Evolutionary conservation across 92 coral and sea anemone species (phyloP).

Genomic region (Phenganax marumi): DNA sequence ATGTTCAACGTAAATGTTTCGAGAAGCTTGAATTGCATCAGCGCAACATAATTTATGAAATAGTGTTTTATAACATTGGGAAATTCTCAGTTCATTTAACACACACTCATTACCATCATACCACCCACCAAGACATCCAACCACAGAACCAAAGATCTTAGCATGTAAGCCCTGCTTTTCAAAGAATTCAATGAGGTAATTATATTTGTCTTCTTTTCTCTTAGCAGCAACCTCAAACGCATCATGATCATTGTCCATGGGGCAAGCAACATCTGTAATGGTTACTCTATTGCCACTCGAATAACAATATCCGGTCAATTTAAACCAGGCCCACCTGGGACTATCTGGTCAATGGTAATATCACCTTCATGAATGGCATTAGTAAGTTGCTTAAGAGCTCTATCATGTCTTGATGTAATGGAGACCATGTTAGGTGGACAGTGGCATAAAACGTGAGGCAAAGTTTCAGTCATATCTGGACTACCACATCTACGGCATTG

Average conservation of each 20-base stretch:
- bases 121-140: slow-evolving; percentile 42
- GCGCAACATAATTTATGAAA: slow-evolving; percentile 31
- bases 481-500: slow-evolving; percentile 20
- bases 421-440: slow-evolving; percentile 39
- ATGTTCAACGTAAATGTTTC: slow-evolving; percentile 29
- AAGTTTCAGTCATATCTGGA: slow-evolving; percentile 18
- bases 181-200: slow-evolving; percentile 16
- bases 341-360: background rate
- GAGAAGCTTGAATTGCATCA: slow-evolving; percentile 4
- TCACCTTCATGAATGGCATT: slow-evolving; percentile 32
- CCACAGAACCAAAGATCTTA: slow-evolving; percentile 19
- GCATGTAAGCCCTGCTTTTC: background rate
- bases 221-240: slow-evolving; percentile 33
- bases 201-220: slow-evolving; percentile 20
- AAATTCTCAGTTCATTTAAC: slow-evolving; percentile 23
- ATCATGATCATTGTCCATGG: slow-evolving; percentile 28
- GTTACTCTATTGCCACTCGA: slow-evolving; percentile 6
- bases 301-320: slow-evolving; percentile 37
- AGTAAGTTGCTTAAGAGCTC: background rate
- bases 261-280: no score
- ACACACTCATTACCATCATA: slow-evolving; percentile 20
- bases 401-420: slow-evolving; percentile 25
- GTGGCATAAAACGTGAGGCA: slow-evolving; percentile 35
- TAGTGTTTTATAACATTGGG: no score
- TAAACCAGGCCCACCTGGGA: slow-evolving; percentile 9